Conservation (phyloP, 2,113 vertebrate genomes). For the Spilogale gracilis region DNA sequence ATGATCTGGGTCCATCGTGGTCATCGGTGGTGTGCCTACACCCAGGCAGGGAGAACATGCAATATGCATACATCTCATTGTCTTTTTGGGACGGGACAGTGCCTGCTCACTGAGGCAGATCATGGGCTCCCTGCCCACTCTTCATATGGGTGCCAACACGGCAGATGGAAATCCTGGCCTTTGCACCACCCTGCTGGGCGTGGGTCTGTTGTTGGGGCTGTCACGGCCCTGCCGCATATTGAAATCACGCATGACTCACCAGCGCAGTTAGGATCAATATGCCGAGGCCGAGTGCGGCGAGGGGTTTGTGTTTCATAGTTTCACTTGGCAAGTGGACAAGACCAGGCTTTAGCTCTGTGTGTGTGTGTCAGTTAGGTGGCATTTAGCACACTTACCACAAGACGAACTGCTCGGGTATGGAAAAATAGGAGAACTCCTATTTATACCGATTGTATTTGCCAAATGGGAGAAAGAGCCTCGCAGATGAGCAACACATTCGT, state of each 20-base stretch:
- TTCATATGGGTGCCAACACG: accelerated
- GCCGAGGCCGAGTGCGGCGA: neutral
- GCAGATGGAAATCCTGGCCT: neutral
- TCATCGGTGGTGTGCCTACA: accelerated
- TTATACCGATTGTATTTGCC: neutral
- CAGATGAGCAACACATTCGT: accelerated
- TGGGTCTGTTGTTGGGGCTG: neutral
- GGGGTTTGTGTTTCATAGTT: neutral
- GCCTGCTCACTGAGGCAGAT: neutral
- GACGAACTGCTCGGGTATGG: accelerated
- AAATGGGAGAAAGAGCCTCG: neutral
- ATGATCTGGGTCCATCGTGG: no score
- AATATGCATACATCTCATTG: accelerated
- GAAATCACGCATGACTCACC: neutral
- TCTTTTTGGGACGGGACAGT: accelerated
- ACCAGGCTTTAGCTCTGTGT: neutral
- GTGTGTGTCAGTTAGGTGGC: neutral
- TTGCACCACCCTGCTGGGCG: neutral
- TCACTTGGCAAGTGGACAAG: neutral
- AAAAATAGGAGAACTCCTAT: neutral
- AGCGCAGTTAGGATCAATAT: accelerated
- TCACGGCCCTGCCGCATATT: accelerated
- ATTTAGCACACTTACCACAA: accelerated
- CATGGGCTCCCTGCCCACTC: neutral
- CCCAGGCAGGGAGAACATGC: accelerated